Conservation (phyloP, 2,113 vertebrate species). For the Corythaixoides concolor region DNA sequence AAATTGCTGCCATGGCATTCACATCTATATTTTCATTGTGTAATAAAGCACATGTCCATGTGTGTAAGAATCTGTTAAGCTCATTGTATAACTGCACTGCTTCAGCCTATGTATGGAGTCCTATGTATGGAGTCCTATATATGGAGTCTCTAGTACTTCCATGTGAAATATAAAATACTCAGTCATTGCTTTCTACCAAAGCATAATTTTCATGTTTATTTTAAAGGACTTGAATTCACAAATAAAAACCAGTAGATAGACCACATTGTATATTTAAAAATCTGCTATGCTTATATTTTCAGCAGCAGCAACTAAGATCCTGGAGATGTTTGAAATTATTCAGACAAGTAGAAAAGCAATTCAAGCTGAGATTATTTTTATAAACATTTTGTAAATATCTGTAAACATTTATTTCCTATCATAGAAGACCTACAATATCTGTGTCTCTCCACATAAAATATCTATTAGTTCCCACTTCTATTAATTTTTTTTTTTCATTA, state of each 20-base stretch:
- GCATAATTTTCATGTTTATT: not conserved
- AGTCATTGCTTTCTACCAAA: not conserved
- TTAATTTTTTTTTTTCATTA: not conserved
- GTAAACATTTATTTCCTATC: not conserved
- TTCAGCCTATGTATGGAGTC: not conserved
- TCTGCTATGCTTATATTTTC: not conserved
- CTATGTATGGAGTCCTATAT: no score
- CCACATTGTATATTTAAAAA: not conserved
- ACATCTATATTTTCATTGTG: not conserved
- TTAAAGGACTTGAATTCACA: slow-evolving; percentile 3
- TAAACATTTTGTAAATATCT: not conserved
- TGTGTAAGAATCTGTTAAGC: not conserved
- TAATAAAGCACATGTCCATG: not conserved
- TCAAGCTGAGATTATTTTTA: not conserved
- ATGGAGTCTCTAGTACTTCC: not conserved
- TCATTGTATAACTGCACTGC: not conserved
- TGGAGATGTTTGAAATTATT: not conserved
- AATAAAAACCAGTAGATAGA: not conserved
- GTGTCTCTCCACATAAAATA: not conserved
- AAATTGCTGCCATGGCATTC: not conserved
- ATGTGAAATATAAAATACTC: not conserved
- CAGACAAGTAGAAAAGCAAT: not conserved
- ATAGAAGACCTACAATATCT: not conserved
- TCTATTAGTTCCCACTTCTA: not conserved
- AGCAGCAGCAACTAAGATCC: not conserved